Evolutionary conservation across 1,140 invertebrate genomes (phyloP).

Genomic region (Drosophila navojoa): DNA sequence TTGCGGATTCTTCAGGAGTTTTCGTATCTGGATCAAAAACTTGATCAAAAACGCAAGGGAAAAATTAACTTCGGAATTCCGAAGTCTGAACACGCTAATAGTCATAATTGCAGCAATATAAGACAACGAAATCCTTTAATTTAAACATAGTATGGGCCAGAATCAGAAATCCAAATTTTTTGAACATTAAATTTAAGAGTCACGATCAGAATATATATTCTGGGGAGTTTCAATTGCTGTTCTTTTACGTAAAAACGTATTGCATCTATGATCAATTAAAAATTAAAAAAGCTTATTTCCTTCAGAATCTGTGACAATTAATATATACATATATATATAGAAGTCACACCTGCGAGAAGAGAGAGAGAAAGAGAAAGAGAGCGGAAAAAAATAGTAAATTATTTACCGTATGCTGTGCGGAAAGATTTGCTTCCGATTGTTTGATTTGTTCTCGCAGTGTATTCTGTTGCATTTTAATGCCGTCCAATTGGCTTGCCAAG

Average conservation of each 20-base stretch:
- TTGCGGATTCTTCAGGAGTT: background rate
- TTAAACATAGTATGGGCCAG: no score
- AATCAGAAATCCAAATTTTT: no score
- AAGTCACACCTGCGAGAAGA: slow-evolving; percentile 37
- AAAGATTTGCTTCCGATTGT: slow-evolving; percentile 96
- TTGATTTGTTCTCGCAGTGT: slow-evolving; percentile 95
- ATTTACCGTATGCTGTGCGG: slow-evolving; percentile 94
- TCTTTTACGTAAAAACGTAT: background rate
- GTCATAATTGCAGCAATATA: no score
- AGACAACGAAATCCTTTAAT: no score
- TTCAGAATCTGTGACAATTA: slow-evolving; percentile 2
- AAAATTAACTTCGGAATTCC: no score
- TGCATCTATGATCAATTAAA: background rate
- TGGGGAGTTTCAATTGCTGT: background rate
- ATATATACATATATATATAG: slow-evolving; percentile 26
- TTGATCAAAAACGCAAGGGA: no score
- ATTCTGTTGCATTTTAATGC: slow-evolving; percentile 89
- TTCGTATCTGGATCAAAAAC: background rate
- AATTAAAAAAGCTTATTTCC: slow-evolving; percentile 24
- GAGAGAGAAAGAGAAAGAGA: slow-evolving; percentile 2
- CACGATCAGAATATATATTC: background rate
- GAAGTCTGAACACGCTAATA: no score
- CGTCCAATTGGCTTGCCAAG: slow-evolving; percentile 84
- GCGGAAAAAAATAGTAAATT: slow-evolving; percentile 24
- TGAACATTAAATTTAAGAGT: no score